phyloP scores from a whole-genome alignment of 2,113 vertebrate species.

The Chaenogobius annularis region DNA sequence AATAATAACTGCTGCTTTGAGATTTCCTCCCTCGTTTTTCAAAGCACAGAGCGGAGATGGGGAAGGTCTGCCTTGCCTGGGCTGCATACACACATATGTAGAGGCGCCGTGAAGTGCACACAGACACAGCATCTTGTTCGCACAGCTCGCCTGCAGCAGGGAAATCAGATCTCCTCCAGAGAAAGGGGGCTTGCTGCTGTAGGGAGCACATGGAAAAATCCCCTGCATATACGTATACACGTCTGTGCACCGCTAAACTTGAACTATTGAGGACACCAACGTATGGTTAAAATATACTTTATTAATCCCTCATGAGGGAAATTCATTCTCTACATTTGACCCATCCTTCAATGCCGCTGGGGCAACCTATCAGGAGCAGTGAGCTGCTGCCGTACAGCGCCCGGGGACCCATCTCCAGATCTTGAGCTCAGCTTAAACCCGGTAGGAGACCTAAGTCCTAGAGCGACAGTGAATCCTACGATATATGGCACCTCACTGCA shows the following conservation, averaged over 20 bases:
- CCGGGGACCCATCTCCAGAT: too few relatives aligned
- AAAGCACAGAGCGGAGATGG: slow-evolving; percentile 73
- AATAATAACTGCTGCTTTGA: slow-evolving; percentile 80
- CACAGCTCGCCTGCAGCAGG: slow-evolving; percentile 69
- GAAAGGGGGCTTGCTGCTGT: slow-evolving; percentile 52
- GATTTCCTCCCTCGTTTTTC: slow-evolving; percentile 78
- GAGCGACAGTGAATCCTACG: slow-evolving; percentile 67
- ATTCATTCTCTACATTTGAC: not conserved
- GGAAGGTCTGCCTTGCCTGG: slow-evolving; percentile 74
- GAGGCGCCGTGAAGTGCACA: slow-evolving; percentile 30
- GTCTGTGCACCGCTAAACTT: slow-evolving; percentile 48
- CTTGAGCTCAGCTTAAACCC: slow-evolving; percentile 31
- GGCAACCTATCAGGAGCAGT: too few relatives aligned
- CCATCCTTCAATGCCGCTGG: too few relatives aligned
- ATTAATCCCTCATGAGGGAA: too few relatives aligned
- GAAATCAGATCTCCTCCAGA: slow-evolving; percentile 74
- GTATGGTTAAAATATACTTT: slow-evolving; percentile 19
- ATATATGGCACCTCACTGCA: slow-evolving; percentile 48
- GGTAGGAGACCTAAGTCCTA: slow-evolving; percentile 55
- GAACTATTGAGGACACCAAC: slow-evolving; percentile 44
- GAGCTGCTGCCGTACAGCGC: too few relatives aligned
- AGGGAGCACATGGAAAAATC: slow-evolving; percentile 62
- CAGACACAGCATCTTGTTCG: slow-evolving; percentile 64
- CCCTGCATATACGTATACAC: slow-evolving; percentile 49
- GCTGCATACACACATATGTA: slow-evolving; percentile 22